phyloP scores from a whole-genome alignment of 2,113 vertebrate genomes.

The Dissostichus mawsoni region DNA sequence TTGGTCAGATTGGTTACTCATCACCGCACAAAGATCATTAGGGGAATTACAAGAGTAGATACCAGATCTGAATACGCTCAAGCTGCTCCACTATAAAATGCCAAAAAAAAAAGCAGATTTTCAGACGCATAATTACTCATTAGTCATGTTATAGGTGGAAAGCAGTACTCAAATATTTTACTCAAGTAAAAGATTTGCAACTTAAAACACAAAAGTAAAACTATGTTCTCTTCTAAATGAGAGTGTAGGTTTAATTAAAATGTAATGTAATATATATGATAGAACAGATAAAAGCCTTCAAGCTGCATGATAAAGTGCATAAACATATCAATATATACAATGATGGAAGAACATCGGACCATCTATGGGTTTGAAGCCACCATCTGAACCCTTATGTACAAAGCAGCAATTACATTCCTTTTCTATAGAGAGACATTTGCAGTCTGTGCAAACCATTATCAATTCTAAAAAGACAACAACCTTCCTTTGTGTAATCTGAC shows the following conservation, averaged over 20 bases:
- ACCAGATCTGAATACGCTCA: constrained; percentile 1
- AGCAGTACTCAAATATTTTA: not conserved
- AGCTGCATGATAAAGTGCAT: not conserved
- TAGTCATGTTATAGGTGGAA: no score
- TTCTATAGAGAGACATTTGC: not conserved
- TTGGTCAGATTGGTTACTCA: constrained; percentile 14
- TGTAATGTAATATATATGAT: no score
- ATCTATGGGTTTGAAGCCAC: no score
- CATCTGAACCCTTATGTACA: no score
- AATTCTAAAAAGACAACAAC: not conserved
- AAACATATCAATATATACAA: not conserved
- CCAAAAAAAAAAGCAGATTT: not conserved
- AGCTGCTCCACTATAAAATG: not conserved
- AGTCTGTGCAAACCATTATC: not conserved
- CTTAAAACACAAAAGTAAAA: no score
- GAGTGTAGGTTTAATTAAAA: no score
- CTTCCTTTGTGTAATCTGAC: not conserved
- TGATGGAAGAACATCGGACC: not conserved
- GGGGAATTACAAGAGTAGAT: constrained; percentile 2
- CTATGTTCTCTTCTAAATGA: no score
- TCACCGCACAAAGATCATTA: constrained; percentile 10
- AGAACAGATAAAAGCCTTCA: not conserved
- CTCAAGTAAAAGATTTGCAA: not conserved
- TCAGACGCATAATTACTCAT: not conserved
- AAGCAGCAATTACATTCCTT: no score